Base-by-base conservation (phyloP, 1,140 invertebrate genomes). In the Zaprionus kolodkinae region DNA sequence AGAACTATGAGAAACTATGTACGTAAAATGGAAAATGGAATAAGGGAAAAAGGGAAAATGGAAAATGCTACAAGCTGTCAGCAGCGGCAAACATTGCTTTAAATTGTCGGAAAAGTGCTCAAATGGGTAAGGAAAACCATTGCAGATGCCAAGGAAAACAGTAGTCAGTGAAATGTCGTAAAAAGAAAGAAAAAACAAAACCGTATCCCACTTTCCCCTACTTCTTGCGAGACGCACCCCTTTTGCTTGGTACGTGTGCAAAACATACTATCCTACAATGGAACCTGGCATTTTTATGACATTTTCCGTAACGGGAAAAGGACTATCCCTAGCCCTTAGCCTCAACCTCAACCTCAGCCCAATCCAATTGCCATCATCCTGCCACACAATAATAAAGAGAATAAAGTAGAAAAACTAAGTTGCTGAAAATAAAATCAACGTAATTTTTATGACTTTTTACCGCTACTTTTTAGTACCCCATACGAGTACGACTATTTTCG, bases 111-210 rank as follows among this genome's bases (percentile, higher is more conserved):
- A 89, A 84, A 88, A 89, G 81, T 84, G 78, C 67, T 88, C 84
- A 65, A 68, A 35, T 35, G 33, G 48, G 52, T 15, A 55, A 43
- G 33, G 12, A 50, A 66, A 45, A 43, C 3, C 15, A 43, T 30
- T 30, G 33, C 33, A 25, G 36, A 40, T 21, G 33, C 1, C 0
- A 55, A 57, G 10, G 35, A 59, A 86, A 67, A 83, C 84, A 81
- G 84, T 87, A 87, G 84, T 87, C 80, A 78, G 77, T 61, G 74
- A 84, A 87, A 87, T 87, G 85, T 89, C 84, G 88, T 87, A 87
- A 87, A 87, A 87, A 72, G 75, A 7, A 33, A 33, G 1, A 33
- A 33, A 33, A 21, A 21, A 21, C 21, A 2, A 21, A 21, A 21
- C 21, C 27, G 27, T 30, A 1, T 66, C 40, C 68, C 48, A 75